Base-by-base conservation (phyloP, 2,797 vertebrate genomes). In the Phoxinus dragarum region DNA sequence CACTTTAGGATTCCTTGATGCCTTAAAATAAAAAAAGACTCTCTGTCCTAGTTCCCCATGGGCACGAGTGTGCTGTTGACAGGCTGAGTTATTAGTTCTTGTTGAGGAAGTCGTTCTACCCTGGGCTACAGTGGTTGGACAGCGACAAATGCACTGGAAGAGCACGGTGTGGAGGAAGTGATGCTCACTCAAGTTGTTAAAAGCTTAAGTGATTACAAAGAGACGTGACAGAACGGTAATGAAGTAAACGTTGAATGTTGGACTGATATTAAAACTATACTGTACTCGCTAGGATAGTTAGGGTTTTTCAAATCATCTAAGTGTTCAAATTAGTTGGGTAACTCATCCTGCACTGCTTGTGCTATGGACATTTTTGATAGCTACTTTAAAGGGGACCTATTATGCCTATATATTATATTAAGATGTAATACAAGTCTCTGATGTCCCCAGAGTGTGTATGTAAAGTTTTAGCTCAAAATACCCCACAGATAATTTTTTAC, bases 181-280 rank as follows among this genome's bases (percentile, higher is more conserved):
- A 79, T 73, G 73, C 56, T 66, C 14, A 49, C 76, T 89, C n/a
- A 71, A 86, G 40, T 82, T 68, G 59, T 84, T 82, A 73, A 86
- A 16, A 76, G 84, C 66, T 76, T 81, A 73, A 59, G 49, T 76
- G 61, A 79, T 87, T 86, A 84, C 31, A 66, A 66, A 66, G 14
- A 66, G 27, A 34, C 0, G 5, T 56, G 21, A 71, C 42, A 66
- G 54, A 72, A 52, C 19, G 5, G 56, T 34, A 42, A 83, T 31
- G 74, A 69, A 31, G 54, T 82, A 68, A 23, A n/a, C 49, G 19
- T 10, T 27, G 36, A 81, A 72, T 38, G 27, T 44, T 38, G 19
- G 61, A 36, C 38, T 54, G 21, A 54, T 81, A 82, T 88, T 67
- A 82, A 52, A 23, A 14, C 38, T 27, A 78, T 67, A 61, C 34